These are phyloP conservation scores for Hydrozoanthus tunicans DNA, from an alignment of 64 coral and sea anemone genomes.

Conservation along the genomic window DNA sequence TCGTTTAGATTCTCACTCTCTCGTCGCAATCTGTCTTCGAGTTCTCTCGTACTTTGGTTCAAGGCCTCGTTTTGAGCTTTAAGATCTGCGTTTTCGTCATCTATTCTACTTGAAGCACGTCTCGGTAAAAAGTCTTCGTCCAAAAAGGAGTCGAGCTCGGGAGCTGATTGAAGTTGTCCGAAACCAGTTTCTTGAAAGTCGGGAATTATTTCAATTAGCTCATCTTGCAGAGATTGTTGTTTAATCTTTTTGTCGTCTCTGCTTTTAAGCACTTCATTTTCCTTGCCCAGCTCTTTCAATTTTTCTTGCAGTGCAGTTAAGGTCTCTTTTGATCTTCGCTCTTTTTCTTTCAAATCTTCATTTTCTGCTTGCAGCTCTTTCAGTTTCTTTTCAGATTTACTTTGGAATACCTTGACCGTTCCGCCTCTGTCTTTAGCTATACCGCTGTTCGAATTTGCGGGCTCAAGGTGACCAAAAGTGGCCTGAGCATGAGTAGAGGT, in stretches of 20 bases:
- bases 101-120: conserved; percentile 31
- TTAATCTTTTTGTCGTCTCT: neutral
- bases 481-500: neutral
- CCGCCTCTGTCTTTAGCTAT: conserved; percentile 72
- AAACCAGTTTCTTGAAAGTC: conserved; percentile 55
- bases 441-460: conserved; percentile 83
- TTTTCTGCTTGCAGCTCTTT: conserved; percentile 58
- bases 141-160: conserved; percentile 18
- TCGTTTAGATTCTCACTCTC: conserved; percentile 37
- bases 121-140: conserved; percentile 24
- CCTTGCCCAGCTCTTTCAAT: conserved; percentile 1
- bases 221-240: conserved; percentile 36
- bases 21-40: conserved; percentile 58
- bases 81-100: conserved; percentile 55
- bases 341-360: conserved; percentile 55
- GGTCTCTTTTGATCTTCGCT: conserved; percentile 29
- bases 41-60: conserved; percentile 52
- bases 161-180: conserved; percentile 34
- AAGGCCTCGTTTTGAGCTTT: conserved; percentile 43
- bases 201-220: conserved; percentile 50
- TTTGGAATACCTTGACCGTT: conserved; percentile 29
- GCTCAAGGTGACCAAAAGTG: conserved; percentile 17
- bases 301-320: conserved; percentile 17
- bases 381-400: neutral
- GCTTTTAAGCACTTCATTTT: conserved; percentile 58